Conservation (phyloP, 2,888 invertebrate genomes). For the Cynaeus angustus region DNA sequence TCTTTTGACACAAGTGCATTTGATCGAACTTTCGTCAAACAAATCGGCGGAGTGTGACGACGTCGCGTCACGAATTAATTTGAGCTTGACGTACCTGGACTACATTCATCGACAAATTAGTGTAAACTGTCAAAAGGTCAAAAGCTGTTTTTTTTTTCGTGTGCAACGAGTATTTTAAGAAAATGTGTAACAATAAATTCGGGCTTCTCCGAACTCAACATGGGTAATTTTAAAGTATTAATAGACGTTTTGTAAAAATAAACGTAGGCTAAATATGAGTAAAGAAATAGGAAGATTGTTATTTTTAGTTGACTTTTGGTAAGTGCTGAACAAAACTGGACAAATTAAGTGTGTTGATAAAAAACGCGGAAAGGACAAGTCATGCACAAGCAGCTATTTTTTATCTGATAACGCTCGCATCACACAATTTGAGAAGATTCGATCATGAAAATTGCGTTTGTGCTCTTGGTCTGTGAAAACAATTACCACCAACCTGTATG, state of each 20-base stretch:
- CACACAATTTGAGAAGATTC: background rate
- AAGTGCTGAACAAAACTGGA: too few species aligned
- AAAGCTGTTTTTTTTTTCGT: background rate
- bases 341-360: too few species aligned
- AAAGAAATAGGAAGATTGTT: slow-evolving; percentile 22
- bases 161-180: slow-evolving; percentile 13
- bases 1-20: slow-evolving; percentile 16
- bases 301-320: slow-evolving; percentile 5
- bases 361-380: too few species aligned
- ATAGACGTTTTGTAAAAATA: slow-evolving; percentile 39
- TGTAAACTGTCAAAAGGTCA: too few species aligned
- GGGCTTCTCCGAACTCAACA: slow-evolving; percentile 26
- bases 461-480: background rate
- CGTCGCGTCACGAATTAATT: slow-evolving; percentile 11
- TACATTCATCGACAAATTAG: too few species aligned
- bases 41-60: background rate
- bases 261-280: slow-evolving; percentile 29
- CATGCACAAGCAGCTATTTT: too few species aligned
- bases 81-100: too few species aligned
- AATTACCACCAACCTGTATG: slow-evolving; percentile 50
- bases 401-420: too few species aligned
- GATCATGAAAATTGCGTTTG: too few species aligned
- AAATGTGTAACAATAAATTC: slow-evolving; percentile 26
- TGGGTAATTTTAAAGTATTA: slow-evolving; percentile 34
- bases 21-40: background rate